A percentile compares a stretch with the other conserved stretches of the same genome.
Evolutionary conservation across 1,140 invertebrate genomes (phyloP).

Genomic region (Araneus ventricosus): DNA sequence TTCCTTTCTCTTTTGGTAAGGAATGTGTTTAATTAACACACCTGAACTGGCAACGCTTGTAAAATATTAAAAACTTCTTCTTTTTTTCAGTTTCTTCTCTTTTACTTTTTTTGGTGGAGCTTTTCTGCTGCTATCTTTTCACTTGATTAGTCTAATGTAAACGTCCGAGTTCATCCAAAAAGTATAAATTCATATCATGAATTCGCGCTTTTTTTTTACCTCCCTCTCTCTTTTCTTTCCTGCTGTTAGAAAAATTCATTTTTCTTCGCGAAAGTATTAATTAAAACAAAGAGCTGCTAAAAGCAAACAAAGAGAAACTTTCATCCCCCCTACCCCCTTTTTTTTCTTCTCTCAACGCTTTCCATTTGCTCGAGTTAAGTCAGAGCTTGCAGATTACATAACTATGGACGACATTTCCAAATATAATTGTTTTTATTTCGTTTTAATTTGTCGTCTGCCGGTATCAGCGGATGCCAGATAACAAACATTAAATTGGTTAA

Average conservation of each 20-base stretch:
- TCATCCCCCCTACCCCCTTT: neutral
- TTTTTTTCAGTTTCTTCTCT: constrained; percentile 39
- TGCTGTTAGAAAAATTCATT: constrained; percentile 62
- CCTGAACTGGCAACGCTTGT: constrained; percentile 71
- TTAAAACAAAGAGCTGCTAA: constrained; percentile 72
- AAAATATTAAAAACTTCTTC: constrained; percentile 70
- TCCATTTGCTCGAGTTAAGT: constrained; percentile 9
- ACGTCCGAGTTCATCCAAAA: constrained; percentile 69
- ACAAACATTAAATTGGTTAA: constrained; percentile 70
- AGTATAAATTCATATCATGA: constrained; percentile 75
- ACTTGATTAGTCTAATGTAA: constrained; percentile 75
- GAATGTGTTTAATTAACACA: constrained; percentile 75
- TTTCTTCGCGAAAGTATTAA: constrained; percentile 73
- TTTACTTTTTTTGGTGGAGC: neutral
- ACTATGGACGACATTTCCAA: constrained; percentile 65
- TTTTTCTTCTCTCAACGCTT: constrained; percentile 26
- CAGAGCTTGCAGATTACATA: constrained; percentile 56
- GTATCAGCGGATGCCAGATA: constrained; percentile 72
- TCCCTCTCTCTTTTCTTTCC: constrained; percentile 19
- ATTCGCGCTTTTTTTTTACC: constrained; percentile 52
- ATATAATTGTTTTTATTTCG: constrained; percentile 72
- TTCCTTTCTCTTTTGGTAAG: constrained; percentile 63
- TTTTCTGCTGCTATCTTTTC: constrained; percentile 60
- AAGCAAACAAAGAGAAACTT: constrained; percentile 46
- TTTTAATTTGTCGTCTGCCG: constrained; percentile 73